phyloP scores from a whole-genome alignment of 1,140 invertebrate species.

The Solenopsis invicta region DNA sequence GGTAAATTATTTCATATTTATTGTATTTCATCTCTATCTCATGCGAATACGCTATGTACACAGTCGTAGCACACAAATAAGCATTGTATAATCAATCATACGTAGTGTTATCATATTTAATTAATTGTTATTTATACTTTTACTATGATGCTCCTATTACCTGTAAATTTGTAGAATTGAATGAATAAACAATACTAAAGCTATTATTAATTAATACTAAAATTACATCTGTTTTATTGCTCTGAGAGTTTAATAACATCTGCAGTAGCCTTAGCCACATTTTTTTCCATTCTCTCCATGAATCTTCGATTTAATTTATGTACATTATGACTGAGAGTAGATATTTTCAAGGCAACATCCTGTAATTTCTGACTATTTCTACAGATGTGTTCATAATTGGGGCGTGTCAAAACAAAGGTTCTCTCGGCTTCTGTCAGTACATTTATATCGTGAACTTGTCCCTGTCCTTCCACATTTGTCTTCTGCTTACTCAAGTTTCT shows the following conservation, averaged over 20 bases:
- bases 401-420: constrained; percentile 73
- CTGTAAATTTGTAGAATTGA: constrained; percentile 29
- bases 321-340: constrained; percentile 58
- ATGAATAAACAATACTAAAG: constrained; percentile 34
- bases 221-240: constrained; percentile 6
- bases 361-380: constrained; percentile 73
- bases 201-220: background rate
- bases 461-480: constrained; percentile 30
- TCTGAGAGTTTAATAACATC: constrained; percentile 69
- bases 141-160: constrained; percentile 19
- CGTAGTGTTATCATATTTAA: constrained; percentile 42
- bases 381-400: constrained; percentile 78
- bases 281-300: constrained; percentile 67
- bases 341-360: constrained; percentile 65
- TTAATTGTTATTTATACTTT: constrained; percentile 62
- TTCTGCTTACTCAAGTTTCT: constrained; percentile 69
- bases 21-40: constrained; percentile 12
- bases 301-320: constrained; percentile 69
- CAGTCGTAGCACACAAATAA: background rate
- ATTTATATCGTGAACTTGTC: constrained; percentile 72
- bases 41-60: background rate
- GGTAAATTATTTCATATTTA: constrained; percentile 55
- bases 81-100: constrained; percentile 44
- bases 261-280: constrained; percentile 56
- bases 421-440: constrained; percentile 74